These are phyloP conservation scores for Aleiodes leptofemur DNA, from an alignment of 2,888 invertebrate species.

Conservation along the genomic window DNA sequence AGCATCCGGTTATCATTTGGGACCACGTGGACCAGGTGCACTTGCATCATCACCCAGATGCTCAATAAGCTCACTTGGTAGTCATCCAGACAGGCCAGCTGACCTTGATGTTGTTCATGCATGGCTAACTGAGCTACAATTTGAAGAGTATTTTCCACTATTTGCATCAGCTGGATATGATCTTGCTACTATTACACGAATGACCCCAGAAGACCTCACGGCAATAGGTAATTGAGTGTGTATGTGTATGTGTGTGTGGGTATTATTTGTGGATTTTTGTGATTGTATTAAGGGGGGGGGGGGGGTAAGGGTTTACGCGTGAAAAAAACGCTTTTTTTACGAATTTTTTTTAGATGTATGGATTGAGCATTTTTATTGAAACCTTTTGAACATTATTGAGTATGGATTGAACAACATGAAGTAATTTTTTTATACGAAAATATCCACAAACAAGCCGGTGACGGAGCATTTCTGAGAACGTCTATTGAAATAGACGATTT, in stretches of 20 bases:
- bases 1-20: constrained; percentile 86
- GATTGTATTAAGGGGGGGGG: not conserved
- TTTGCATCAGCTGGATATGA: constrained; percentile 98
- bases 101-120: constrained; percentile 96
- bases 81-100: constrained; percentile 72
- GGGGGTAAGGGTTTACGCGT: too few species aligned
- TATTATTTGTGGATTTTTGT: too few species aligned
- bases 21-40: constrained; percentile 77
- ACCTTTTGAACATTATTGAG: too few species aligned
- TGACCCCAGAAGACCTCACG: constrained; percentile 97
- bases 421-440: too few species aligned
- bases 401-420: too few species aligned
- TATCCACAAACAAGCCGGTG: too few species aligned
- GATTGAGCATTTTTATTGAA: too few species aligned
- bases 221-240: constrained; percentile 80
- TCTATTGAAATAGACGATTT: too few species aligned
- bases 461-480: too few species aligned
- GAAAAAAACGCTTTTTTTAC: too few species aligned
- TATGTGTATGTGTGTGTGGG: not conserved
- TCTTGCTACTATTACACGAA: constrained; percentile 97
- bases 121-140: constrained; percentile 95
- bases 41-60: constrained; percentile 81
- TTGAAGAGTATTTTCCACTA: constrained; percentile 95
- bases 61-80: constrained; percentile 80
- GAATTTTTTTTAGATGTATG: too few species aligned